Evolutionary conservation across 2,888 invertebrate genomes (phyloP).

Genomic region (Sminthurinus aureus): DNA sequence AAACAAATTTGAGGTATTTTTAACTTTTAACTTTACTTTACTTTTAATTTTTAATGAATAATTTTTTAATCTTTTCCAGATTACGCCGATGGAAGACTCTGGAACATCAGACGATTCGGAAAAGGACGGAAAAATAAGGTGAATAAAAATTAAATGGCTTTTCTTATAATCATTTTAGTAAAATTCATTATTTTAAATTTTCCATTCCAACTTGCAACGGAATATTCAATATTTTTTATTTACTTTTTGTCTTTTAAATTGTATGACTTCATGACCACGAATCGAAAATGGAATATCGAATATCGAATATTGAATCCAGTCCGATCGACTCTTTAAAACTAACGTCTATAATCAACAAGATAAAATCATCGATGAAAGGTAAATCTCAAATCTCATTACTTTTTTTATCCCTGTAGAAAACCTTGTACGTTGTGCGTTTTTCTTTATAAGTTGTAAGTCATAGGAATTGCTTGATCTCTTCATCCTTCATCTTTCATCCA

Average conservation of each 20-base stretch:
- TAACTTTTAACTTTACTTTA: too few relatives aligned
- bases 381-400: constrained; percentile 9
- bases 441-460: too few relatives aligned
- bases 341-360: constrained; percentile 37
- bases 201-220: too few relatives aligned
- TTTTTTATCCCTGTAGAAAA: background rate
- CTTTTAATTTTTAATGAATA: too few relatives aligned
- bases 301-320: background rate
- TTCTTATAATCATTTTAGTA: too few relatives aligned
- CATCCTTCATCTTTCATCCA: background rate
- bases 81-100: constrained; percentile 38
- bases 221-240: too few relatives aligned
- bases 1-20: too few relatives aligned
- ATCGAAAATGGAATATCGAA: background rate
- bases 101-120: constrained; percentile 33
- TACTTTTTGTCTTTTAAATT: too few relatives aligned
- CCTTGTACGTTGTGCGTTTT: too few relatives aligned
- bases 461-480: background rate
- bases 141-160: background rate
- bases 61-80: too few relatives aligned
- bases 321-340: constrained; percentile 37
- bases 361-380: constrained; percentile 40
- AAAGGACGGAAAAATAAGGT: constrained; percentile 40
- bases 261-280: too few relatives aligned
- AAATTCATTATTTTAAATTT: too few relatives aligned